Evolutionary conservation across 2,888 invertebrate genomes (phyloP).

Genomic region (Geotrupes spiniger): DNA sequence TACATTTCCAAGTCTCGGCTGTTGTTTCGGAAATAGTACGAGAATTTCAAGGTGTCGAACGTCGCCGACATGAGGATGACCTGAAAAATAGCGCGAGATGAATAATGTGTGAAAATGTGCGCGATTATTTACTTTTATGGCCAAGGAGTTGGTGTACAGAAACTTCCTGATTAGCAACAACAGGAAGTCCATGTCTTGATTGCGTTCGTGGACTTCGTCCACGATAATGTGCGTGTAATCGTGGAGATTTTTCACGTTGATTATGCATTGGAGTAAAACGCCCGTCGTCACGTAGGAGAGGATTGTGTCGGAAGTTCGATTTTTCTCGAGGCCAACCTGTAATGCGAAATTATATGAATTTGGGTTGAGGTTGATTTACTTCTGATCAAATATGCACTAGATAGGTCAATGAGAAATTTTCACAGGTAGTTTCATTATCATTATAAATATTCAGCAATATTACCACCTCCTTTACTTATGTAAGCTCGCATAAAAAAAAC

Average conservation of each 20-base stretch:
- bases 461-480: too few species aligned
- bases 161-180: conserved; percentile 79
- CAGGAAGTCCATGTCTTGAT: conserved; percentile 88
- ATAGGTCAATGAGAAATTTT: too few species aligned
- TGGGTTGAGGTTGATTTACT: too few species aligned
- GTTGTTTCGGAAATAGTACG: conserved; percentile 60
- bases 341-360: too few species aligned
- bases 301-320: conserved; percentile 64
- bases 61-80: conserved; percentile 94
- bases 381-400: too few species aligned
- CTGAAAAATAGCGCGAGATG: conserved; percentile 46
- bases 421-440: too few species aligned
- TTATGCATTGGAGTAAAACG: conserved; percentile 75
- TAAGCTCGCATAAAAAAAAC: too few species aligned
- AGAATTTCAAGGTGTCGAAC: conserved; percentile 70
- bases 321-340: conserved; percentile 70
- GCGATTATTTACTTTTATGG: conserved; percentile 55
- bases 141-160: conserved; percentile 62
- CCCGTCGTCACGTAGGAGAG: conserved; percentile 88
- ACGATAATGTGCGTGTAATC: conserved; percentile 86
- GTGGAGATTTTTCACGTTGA: conserved; percentile 66
- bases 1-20: conserved; percentile 41
- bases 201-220: conserved; percentile 93
- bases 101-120: background rate
- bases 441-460: too few species aligned